Evolutionary conservation across 2,888 invertebrate genomes (phyloP), one percentile per base, ranked within the genome.

Genomic region (Hyles lineata): DNA sequence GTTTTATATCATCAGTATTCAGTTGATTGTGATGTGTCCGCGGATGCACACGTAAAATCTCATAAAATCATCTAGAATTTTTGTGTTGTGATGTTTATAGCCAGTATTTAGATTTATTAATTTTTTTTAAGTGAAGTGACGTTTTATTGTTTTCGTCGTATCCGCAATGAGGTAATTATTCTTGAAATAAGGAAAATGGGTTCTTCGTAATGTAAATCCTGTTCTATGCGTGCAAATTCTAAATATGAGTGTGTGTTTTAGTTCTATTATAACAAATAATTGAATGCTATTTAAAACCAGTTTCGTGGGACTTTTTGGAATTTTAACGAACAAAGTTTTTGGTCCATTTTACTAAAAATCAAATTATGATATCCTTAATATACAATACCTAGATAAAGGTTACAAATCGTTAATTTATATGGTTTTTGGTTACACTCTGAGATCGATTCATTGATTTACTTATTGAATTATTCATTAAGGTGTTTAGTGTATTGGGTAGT

Each of bases 101-200:
- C 17, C 69, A 23, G 21, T 70, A 25, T 58, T n/a, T 70, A 58
- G n/a, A 23, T 58, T 15, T 35, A 58, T 25, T 32, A 7, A n/a
- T n/a, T n/a, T 58, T 21, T 32, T 32, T 21, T 58, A 21, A 58
- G 55, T 70, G 58, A 21, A 25, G 32, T 70, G 17, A 70, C 32
- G 43, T 43, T 63, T 32, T 55, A 19, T 19, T n/a, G n/a, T 43
- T 43, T 32, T 9, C n/a, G 7, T 59, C 15, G n/a, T 17, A 67
- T 67, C 67, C 23, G 67, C 23, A 5, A 50, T 23, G 17, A 67
- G 67, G 67, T 67, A 67, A 67, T 50, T 67, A 67, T 67, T 29
- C 15, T 50, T 11, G 50, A 67, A 50, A 67, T 43, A 50, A 67
- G 43, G 67, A 67, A 67, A 67, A 67, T 67, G 11, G 7, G 15